These are phyloP conservation scores for Myiozetetes cayanensis DNA, from an alignment of 2,113 vertebrate genomes.

Conservation along the genomic window DNA sequence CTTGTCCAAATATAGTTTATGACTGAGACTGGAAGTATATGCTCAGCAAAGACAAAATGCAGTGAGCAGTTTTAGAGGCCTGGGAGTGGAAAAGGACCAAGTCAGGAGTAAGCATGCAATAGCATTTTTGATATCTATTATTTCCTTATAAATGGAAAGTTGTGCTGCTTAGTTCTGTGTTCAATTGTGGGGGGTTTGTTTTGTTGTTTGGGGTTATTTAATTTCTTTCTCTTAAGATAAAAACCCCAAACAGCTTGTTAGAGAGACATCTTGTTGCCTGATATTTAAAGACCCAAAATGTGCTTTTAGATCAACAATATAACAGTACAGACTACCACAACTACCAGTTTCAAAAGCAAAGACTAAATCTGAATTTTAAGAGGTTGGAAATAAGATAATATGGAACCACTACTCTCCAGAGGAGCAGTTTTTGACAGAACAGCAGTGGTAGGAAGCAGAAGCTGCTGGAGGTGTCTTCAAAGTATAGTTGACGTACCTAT, in stretches of 20 bases:
- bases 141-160: background rate
- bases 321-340: background rate
- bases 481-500: background rate
- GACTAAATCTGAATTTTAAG: background rate
- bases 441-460: background rate
- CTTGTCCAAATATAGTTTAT: background rate
- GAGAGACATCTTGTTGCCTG: background rate
- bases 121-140: background rate
- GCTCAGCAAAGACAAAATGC: background rate
- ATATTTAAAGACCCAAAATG: background rate
- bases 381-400: background rate
- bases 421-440: background rate
- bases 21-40: background rate
- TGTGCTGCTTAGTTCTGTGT: background rate
- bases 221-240: background rate
- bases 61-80: background rate
- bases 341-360: background rate
- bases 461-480: background rate
- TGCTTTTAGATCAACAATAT: background rate
- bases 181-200: fast-evolving
- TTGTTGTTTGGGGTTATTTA: background rate
- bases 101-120: background rate
- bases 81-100: background rate
- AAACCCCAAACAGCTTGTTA: background rate
- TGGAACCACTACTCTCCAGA: background rate